phyloP scores from a whole-genome alignment of 2,888 invertebrate genomes.

The Steromphala cineraria region DNA sequence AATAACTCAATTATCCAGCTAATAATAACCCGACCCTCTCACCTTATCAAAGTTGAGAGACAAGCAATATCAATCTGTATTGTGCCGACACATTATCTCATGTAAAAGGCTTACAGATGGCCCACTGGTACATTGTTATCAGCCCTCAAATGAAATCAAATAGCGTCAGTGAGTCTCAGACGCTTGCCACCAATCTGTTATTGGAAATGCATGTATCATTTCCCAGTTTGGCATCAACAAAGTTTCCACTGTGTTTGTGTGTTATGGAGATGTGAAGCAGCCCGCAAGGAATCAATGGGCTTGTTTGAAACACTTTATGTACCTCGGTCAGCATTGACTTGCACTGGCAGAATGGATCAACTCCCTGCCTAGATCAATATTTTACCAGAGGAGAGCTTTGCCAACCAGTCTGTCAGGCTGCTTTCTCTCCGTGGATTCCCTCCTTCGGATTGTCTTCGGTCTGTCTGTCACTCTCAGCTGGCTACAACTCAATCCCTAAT shows the following conservation, averaged over 20 bases:
- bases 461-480: not conserved
- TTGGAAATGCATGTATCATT: constrained; percentile 4
- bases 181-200: not conserved
- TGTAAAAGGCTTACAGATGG: no score
- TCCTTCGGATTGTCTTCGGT: not conserved
- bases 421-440: not conserved
- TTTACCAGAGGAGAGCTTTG: not conserved
- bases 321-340: not conserved
- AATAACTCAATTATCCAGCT: no score
- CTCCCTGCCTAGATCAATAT: not conserved
- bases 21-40: no score
- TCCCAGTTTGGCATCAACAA: not conserved
- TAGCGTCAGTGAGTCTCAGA: no score
- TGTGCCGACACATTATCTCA: no score
- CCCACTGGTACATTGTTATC: no score
- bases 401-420: not conserved
- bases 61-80: no score
- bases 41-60: no score
- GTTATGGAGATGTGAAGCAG: not conserved
- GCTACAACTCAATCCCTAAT: not conserved
- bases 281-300: not conserved
- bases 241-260: not conserved
- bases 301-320: not conserved
- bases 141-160: no score
- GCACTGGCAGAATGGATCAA: constrained; percentile 1